Percentiles rank a stretch among this genome's conserved stretches.
Evolutionary conservation across 2,113 vertebrate species (phyloP).

Genomic region (Aegithalos caudatus): DNA sequence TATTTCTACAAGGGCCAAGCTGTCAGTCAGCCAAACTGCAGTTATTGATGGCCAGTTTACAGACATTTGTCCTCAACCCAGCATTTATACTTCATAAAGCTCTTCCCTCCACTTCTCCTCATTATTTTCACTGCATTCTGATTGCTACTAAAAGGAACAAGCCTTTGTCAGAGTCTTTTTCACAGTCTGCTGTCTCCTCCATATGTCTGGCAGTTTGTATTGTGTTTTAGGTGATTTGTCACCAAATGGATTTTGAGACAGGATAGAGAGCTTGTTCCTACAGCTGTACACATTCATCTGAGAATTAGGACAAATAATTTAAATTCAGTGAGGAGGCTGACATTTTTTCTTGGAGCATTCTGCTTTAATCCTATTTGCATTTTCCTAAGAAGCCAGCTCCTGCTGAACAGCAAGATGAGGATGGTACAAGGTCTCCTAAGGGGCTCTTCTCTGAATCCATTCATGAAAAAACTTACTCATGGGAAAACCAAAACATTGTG

Average conservation of each 20-base stretch:
- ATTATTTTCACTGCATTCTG: neutral
- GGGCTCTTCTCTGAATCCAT: neutral
- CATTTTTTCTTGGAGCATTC: constrained; percentile 27
- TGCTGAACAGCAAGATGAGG: neutral
- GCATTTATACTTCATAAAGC: neutral
- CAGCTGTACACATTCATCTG: neutral
- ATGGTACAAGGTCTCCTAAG: neutral
- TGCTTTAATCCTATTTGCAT: constrained; percentile 23
- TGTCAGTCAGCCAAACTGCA: neutral
- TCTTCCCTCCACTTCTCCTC: neutral
- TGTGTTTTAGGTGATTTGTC: neutral
- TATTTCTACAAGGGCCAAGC: neutral
- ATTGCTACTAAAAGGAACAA: neutral
- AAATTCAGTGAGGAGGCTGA: neutral
- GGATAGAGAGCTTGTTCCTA: neutral
- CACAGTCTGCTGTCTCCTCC: neutral
- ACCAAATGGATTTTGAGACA: neutral
- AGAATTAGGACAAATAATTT: constrained; percentile 28
- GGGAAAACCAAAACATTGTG: neutral
- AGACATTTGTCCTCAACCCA: neutral
- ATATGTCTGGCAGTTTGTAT: neutral
- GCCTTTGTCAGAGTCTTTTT: neutral
- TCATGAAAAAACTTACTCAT: neutral
- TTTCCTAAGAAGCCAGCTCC: neutral
- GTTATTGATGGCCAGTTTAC: neutral